These are phyloP conservation scores for Neoitamus cyanurus DNA, from an alignment of 2,888 invertebrate genomes.

Conservation along the genomic window DNA sequence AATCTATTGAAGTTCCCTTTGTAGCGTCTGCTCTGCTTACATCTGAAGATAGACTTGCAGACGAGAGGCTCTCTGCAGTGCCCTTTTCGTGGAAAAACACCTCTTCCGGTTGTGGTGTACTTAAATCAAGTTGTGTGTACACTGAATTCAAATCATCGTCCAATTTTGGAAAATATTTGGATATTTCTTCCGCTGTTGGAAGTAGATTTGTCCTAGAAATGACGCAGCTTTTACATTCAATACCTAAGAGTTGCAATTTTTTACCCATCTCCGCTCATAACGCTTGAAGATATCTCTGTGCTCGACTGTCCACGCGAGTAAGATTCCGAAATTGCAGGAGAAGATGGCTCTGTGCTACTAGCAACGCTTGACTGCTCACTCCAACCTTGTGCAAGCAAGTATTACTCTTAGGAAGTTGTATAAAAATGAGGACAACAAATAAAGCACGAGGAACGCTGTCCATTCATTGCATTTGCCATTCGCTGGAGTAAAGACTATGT, in stretches of 20 bases:
- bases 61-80: conserved; percentile 67
- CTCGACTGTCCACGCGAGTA: conserved; percentile 69
- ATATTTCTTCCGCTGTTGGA: conserved; percentile 63
- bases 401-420: conserved; percentile 36
- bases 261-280: conserved; percentile 74
- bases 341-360: conserved; percentile 78
- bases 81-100: conserved; percentile 57
- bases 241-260: conserved; percentile 51
- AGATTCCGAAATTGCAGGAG: conserved; percentile 76
- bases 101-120: conserved; percentile 56
- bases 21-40: conserved; percentile 77
- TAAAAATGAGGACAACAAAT: neutral
- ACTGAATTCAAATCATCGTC: conserved; percentile 70
- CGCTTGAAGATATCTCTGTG: conserved; percentile 73
- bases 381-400: conserved; percentile 71
- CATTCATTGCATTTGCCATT: neutral
- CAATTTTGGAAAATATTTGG: conserved; percentile 70
- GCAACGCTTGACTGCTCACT: conserved; percentile 84
- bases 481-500: neutral
- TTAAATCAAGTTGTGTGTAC: conserved; percentile 67
- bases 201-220: conserved; percentile 57
- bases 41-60: conserved; percentile 75
- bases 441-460: neutral
- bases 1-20: conserved; percentile 73
- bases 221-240: neutral